These are phyloP conservation scores for Hydrotaea cyrtoneurina DNA, from an alignment of 2,888 invertebrate genomes.

Conservation along the genomic window DNA sequence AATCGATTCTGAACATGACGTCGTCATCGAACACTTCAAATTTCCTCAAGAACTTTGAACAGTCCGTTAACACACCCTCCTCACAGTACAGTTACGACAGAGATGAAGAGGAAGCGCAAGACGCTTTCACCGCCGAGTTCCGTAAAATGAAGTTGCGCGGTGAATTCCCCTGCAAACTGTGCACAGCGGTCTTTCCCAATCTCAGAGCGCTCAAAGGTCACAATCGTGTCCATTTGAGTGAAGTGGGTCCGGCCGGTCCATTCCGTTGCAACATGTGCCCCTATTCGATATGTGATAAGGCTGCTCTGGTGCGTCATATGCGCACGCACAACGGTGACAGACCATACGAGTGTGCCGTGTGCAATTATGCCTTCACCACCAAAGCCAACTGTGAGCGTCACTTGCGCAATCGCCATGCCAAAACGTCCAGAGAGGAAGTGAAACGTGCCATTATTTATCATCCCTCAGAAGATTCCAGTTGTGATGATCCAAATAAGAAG, in stretches of 20 bases:
- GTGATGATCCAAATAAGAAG: constrained; percentile 85
- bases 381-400: constrained; percentile 98
- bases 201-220: constrained; percentile 94
- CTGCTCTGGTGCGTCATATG: constrained; percentile 94
- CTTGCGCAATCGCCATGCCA: constrained; percentile 93
- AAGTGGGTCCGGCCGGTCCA: constrained; percentile 86
- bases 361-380: constrained; percentile 97
- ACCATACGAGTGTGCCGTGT: constrained; percentile 96
- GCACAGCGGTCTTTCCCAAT: constrained; percentile 93
- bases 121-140: constrained; percentile 91
- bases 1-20: constrained; percentile 90
- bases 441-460: constrained; percentile 93
- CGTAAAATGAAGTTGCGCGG: constrained; percentile 94
- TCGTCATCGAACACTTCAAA: constrained; percentile 83
- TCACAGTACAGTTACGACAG: constrained; percentile 80
- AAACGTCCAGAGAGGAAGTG: constrained; percentile 92
- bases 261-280: constrained; percentile 97
- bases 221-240: constrained; percentile 91
- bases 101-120: constrained; percentile 89
- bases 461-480: constrained; percentile 91
- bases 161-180: constrained; percentile 95
- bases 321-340: constrained; percentile 97
- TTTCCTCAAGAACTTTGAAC: constrained; percentile 84
- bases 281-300: constrained; percentile 91
- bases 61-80: constrained; percentile 80